These are phyloP conservation scores for Oxyruncus cristatus DNA, from an alignment of 2,113 vertebrate species.

Conservation along the genomic window DNA sequence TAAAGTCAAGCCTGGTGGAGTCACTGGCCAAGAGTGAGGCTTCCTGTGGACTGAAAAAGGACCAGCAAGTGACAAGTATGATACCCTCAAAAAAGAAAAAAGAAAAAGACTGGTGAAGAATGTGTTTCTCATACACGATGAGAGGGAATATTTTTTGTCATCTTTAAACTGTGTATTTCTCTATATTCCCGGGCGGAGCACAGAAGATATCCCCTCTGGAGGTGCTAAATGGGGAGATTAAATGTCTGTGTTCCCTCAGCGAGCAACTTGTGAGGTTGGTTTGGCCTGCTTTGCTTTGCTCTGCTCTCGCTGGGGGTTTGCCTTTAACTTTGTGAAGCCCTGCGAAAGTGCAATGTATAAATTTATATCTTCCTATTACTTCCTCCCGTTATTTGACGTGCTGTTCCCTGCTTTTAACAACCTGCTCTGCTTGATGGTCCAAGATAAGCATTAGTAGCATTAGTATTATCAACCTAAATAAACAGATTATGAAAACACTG, in stretches of 20 bases:
- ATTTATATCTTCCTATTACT: not conserved
- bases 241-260: not conserved
- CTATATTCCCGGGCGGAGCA: not conserved
- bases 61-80: accelerated
- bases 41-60: not conserved
- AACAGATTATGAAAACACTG: not conserved
- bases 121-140: accelerated
- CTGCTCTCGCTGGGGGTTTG: not conserved
- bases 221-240: not conserved
- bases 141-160: not conserved
- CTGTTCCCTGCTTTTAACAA: not conserved
- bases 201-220: not conserved
- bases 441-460: not conserved
- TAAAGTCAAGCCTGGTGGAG: not conserved
- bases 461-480: not conserved
- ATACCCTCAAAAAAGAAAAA: not conserved
- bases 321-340: not conserved
- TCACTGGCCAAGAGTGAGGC: not conserved
- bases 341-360: not conserved
- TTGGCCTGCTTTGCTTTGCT: not conserved
- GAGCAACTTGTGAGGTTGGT: not conserved
- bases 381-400: not conserved
- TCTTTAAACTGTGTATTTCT: not conserved
- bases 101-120: not conserved
- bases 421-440: not conserved